phyloP scores from a whole-genome alignment of 2,888 invertebrate species.

The Conops quadrifasciatus region DNA sequence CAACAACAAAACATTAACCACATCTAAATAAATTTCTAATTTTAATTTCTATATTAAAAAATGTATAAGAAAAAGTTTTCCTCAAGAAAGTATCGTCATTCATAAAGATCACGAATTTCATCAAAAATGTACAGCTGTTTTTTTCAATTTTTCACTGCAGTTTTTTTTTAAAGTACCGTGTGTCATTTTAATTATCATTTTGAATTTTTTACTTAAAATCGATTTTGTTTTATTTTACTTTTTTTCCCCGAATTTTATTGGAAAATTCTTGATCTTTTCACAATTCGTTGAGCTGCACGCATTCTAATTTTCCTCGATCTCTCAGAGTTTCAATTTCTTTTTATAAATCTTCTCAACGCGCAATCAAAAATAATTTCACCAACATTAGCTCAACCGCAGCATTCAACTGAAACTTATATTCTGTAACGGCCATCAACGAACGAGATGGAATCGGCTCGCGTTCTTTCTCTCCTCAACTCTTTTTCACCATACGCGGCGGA shows the following conservation, averaged over 20 bases:
- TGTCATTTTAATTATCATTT: not conserved
- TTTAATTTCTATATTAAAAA: too few relatives aligned
- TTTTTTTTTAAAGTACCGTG: not conserved
- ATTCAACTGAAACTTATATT: slow-evolving; percentile 21
- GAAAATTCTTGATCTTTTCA: slow-evolving; percentile 3
- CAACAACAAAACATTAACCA: slow-evolving; percentile 20
- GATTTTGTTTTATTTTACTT: not conserved
- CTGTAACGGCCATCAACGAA: too few relatives aligned
- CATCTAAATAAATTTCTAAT: not conserved
- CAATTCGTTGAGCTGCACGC: not conserved
- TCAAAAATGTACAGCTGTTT: too few relatives aligned
- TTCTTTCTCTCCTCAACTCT: too few relatives aligned
- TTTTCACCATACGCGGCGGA: too few relatives aligned
- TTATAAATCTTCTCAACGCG: not conserved
- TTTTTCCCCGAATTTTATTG: not conserved
- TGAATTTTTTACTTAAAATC: not conserved
- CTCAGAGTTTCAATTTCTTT: not conserved
- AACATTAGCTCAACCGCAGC: slow-evolving; percentile 16
- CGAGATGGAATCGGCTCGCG: too few relatives aligned
- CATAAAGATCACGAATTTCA: too few relatives aligned
- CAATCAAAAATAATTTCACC: not conserved
- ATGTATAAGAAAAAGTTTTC: too few relatives aligned
- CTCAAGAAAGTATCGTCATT: too few relatives aligned
- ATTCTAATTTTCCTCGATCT: not conserved
- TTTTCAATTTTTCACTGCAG: not conserved